A percentile compares a stretch with the other conserved stretches of the same genome.
These are phyloP conservation scores for Nineta flava DNA, from an alignment of 2,888 invertebrate species.

Conservation along the genomic window DNA sequence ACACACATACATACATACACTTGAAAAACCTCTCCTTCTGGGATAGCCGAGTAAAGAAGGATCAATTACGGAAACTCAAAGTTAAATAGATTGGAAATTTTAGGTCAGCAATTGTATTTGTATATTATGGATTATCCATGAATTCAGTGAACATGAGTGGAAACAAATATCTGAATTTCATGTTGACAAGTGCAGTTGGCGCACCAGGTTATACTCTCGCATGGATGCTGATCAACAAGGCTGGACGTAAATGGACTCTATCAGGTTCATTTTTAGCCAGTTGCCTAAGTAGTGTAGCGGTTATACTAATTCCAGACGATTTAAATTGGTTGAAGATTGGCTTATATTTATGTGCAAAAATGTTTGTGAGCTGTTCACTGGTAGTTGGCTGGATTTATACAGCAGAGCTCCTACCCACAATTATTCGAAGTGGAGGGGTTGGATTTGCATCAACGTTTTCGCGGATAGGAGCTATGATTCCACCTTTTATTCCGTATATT, in stretches of 20 bases:
- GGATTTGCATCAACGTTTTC: slow-evolving; percentile 41
- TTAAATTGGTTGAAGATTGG: slow-evolving; percentile 19
- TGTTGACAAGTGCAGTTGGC: slow-evolving; percentile 41
- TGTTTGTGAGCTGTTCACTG: slow-evolving; percentile 46
- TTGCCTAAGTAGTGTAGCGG: slow-evolving; percentile 34
- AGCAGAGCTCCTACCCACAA: slow-evolving; percentile 36
- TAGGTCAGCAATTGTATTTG: slow-evolving; percentile 46
- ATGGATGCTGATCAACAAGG: slow-evolving; percentile 32
- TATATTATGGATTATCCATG: slow-evolving; percentile 50
- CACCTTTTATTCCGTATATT: slow-evolving; percentile 42
- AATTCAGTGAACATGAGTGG: slow-evolving; percentile 49
- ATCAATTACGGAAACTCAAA: too few relatives aligned
- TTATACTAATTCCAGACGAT: slow-evolving; percentile 31
- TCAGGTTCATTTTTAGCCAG: slow-evolving; percentile 34
- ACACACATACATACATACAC: too few relatives aligned
- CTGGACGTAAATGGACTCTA: slow-evolving; percentile 34
- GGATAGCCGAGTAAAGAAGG: too few relatives aligned
- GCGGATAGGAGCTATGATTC: slow-evolving; percentile 40
- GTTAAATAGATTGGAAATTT: too few relatives aligned
- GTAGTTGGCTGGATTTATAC: slow-evolving; percentile 45
- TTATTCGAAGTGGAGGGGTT: slow-evolving; percentile 39
- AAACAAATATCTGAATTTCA: slow-evolving; percentile 50
- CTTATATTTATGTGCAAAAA: slow-evolving; percentile 43
- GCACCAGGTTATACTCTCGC: slow-evolving; percentile 41
- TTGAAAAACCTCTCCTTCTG: too few relatives aligned